Evolutionary conservation across 35 echinoderm and acorn worm species (phyloP), one percentile per base, ranked within the genome.

Genomic region (Holothuria glaberrima): DNA sequence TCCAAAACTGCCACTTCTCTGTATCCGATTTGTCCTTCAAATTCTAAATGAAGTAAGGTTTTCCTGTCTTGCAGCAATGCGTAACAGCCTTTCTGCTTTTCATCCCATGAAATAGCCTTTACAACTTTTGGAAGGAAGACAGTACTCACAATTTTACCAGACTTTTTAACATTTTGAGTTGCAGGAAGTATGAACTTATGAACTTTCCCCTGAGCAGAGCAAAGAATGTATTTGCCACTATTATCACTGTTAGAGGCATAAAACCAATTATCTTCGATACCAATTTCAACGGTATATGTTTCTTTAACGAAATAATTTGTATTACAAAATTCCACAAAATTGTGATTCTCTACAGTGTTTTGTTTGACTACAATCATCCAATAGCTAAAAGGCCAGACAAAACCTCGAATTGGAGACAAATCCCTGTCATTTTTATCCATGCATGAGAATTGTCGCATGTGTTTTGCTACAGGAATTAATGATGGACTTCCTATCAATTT

Each of bases 11-110:
- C 18, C 28, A 73, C 69, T 36, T 73, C 69, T 38, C 13, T 9
- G 5, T 30, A 17, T 9, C 18, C 69, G 6, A 28, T 71, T 12
- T 33, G 27, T 2, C 33, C 36, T 38, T 73, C 69, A 38, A 73
- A 35, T 19, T 73, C 69, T 33, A 73, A 1, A 73, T 73, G 69
- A 33, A 73, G 26, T 73, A 73, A 28, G 30, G 69, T 73, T 27
- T 73, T 28, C 20, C 31, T 38, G 22, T 73, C 69, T 34, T 33
- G 6, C 19, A 36, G 20, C 64, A 68, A 25, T 24, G 64, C 64
- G 22, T 68, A 68, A 6, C 30, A 27, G 1, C 64, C 64, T 26
- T 68, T 5, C 50, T 54, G 50, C 50, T 54, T 54, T 25, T 73
- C 69, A 35, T 73, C 69, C 69, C 69, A 73, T 33, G 69, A 35